A percentile compares a stretch with the other conserved stretches of the same genome.
phyloP scores from a whole-genome alignment of 2,113 vertebrate genomes.

The Fulmarus glacialis region DNA sequence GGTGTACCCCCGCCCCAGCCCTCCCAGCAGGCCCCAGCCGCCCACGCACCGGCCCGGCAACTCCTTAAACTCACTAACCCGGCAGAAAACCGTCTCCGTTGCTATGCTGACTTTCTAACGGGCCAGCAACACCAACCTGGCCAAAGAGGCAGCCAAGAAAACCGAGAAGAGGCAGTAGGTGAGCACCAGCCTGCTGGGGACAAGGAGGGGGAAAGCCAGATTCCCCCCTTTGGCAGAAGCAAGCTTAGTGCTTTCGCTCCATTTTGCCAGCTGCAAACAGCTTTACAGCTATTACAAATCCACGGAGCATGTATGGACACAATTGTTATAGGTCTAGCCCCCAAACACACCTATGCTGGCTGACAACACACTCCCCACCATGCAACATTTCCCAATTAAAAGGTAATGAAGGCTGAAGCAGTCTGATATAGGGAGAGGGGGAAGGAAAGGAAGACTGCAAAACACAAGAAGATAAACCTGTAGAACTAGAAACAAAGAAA shows the following conservation, averaged over 20 bases:
- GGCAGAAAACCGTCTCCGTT: neutral
- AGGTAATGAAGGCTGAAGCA: neutral
- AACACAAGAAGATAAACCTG: neutral
- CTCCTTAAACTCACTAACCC: neutral
- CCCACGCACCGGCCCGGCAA: neutral
- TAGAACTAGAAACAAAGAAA: neutral
- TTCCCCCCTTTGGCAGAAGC: neutral
- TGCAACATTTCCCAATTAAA: neutral
- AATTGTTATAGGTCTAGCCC: neutral
- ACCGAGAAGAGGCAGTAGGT: neutral
- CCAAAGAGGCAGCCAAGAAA: neutral
- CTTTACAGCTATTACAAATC: neutral
- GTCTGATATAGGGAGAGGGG: fast-evolving
- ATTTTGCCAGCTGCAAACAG: neutral
- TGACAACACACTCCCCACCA: neutral
- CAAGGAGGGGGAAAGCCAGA: neutral
- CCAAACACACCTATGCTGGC: neutral
- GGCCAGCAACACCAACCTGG: neutral
- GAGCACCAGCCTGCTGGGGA: neutral
- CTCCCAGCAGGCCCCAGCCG: neutral
- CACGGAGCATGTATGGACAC: fast-evolving
- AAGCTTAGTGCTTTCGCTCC: neutral
- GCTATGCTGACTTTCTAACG: fast-evolving
- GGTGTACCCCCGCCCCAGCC: neutral
- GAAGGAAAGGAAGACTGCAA: neutral